phyloP scores from a whole-genome alignment of 2,113 vertebrate genomes.

The Aleadryas rufinucha region DNA sequence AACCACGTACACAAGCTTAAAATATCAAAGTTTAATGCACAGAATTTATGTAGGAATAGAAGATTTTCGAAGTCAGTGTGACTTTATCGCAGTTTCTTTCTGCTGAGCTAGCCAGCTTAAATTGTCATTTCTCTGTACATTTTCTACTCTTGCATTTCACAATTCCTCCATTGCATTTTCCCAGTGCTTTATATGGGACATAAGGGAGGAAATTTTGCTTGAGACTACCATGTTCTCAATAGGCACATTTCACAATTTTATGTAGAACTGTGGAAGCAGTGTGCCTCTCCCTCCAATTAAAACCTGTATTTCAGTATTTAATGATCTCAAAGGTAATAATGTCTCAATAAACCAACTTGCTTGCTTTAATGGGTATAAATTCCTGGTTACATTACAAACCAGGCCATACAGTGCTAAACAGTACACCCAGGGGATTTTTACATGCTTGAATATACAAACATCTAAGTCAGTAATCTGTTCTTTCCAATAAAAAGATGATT shows the following conservation, averaged over 20 bases:
- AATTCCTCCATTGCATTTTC: background rate
- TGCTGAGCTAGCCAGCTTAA: background rate
- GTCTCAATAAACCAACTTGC: background rate
- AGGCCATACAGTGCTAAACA: background rate
- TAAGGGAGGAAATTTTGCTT: background rate
- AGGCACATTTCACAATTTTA: background rate
- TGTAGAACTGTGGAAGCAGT: background rate
- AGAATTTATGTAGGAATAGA: background rate
- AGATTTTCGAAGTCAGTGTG: background rate
- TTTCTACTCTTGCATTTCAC: background rate
- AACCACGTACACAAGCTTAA: background rate
- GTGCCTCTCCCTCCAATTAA: background rate
- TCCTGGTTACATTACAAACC: background rate
- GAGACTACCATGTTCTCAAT: background rate
- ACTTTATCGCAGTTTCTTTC: background rate
- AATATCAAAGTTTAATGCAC: background rate
- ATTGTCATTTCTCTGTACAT: background rate
- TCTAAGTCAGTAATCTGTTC: background rate
- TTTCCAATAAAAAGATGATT: background rate
- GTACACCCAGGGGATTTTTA: fast-evolving
- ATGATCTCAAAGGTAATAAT: background rate
- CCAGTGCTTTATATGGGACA: background rate
- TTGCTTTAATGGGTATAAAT: background rate
- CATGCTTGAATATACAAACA: background rate
- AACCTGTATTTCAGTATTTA: background rate